Base-by-base conservation (phyloP, 1,140 invertebrate species). In the Doryteuthis pealeii region DNA sequence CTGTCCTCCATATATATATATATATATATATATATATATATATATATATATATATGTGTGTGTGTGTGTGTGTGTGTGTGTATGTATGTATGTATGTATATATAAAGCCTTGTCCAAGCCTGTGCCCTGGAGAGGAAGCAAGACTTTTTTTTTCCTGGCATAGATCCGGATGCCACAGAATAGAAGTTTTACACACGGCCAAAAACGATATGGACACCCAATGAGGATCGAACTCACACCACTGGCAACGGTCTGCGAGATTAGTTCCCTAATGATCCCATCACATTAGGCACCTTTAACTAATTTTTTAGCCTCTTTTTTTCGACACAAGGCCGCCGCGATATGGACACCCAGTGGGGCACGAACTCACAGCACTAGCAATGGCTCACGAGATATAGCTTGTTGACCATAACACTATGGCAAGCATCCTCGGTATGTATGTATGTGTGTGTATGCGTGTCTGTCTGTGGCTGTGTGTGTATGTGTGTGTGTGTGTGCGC, bases 1-100 rank as follows among this genome's bases (percentile, higher is more conserved):
- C n/a, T n/a, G n/a, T n/a, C n/a, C n/a, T n/a, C n/a, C n/a, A n/a
- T n/a, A n/a, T n/a, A n/a, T n/a, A n/a, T n/a, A n/a, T n/a, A n/a
- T n/a, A n/a, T n/a, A n/a, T 49, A 49, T 49, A 49, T 49, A 49
- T 49, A 49, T 49, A 49, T 49, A 49, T 49, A 49, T 49, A 49
- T 49, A 49, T 49, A 49, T 49, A 49, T 49, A 49, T 49, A 49
- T 49, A 49, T 49, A 49, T 49, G 22, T 49, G 22, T 49, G 1
- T 49, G 1, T 22, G 22, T 49, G 1, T 49, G 18, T 49, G 18
- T 49, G 18, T 22, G 22, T 1, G 22, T 49, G 22, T 14, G 22
- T 14, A 49, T 22, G 22, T 49, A 49, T 22, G 22, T 49, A 49
- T 49, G 45, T 49, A 49, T 49, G 45, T 49, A 49, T 49, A 14